Percentiles rank a stretch among this genome's conserved stretches.
Conservation (phyloP, 2,888 invertebrate genomes). For the Teleiodes luculella region DNA sequence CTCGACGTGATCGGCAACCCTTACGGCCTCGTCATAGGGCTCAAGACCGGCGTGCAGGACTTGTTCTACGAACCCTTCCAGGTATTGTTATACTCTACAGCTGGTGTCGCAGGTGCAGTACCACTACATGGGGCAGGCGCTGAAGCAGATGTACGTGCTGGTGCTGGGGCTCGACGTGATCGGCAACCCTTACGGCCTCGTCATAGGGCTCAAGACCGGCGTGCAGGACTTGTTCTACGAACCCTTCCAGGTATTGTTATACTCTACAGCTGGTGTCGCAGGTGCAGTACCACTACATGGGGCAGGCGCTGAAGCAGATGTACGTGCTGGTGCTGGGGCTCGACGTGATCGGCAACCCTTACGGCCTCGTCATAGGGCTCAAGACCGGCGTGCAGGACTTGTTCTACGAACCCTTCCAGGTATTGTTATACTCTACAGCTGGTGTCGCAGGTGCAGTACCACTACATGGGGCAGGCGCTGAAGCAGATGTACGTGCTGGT, state of each 20-base stretch:
- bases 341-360: constrained; percentile 99
- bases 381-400: constrained; percentile 98
- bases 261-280: constrained; percentile 90
- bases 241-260: constrained; percentile 96
- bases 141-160: constrained; percentile 97
- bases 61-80: constrained; percentile 99
- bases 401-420: constrained; percentile 99
- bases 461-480: constrained; percentile 95
- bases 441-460: constrained; percentile 88
- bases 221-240: constrained; percentile 99
- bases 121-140: constrained; percentile 95
- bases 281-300: constrained; percentile 92
- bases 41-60: constrained; percentile 98
- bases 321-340: constrained; percentile 98
- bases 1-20: constrained; percentile 99
- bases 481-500: constrained; percentile 98
- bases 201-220: constrained; percentile 96
- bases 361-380: constrained; percentile 95
- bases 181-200: constrained; percentile 99
- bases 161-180: constrained; percentile 98
- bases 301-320: constrained; percentile 95
- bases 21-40: constrained; percentile 95
- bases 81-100: too few species aligned
- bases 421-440: too few species aligned
- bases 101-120: constrained; percentile 88